These are phyloP conservation scores for Brachionus plicatilis DNA, from an alignment of 1,140 invertebrate species.

Conservation along the genomic window DNA sequence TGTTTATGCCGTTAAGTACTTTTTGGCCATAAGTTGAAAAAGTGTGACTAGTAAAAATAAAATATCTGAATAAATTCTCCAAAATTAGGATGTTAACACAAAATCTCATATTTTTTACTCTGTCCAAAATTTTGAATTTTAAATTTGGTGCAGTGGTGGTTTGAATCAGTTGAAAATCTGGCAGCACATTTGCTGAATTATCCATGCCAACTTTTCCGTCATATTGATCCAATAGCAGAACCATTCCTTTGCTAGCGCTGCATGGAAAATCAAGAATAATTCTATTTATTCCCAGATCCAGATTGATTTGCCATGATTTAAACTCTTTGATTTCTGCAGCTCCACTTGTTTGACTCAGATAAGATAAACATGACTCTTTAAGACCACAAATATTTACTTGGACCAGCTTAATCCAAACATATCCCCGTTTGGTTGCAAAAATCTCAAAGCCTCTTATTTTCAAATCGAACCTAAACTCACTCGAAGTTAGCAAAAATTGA, in stretches of 20 bases:
- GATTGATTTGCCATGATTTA: not conserved
- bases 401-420: not conserved
- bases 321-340: not conserved
- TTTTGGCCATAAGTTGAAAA: not conserved
- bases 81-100: not conserved
- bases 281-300: not conserved
- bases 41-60: not conserved
- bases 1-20: not conserved
- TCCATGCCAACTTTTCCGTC: not conserved
- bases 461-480: not conserved
- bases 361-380: not conserved
- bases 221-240: not conserved
- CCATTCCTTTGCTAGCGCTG: not conserved
- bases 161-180: not conserved
- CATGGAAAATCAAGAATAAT: not conserved
- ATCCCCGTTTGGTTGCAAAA: not conserved
- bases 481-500: not conserved
- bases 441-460: not conserved
- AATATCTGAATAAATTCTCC: not conserved
- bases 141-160: not conserved
- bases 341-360: not conserved
- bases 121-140: not conserved
- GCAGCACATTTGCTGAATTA: not conserved
- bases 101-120: not conserved
- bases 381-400: not conserved